Evolutionary conservation across 2,888 invertebrate species (phyloP).

Genomic region (Drosophila ustulata): DNA sequence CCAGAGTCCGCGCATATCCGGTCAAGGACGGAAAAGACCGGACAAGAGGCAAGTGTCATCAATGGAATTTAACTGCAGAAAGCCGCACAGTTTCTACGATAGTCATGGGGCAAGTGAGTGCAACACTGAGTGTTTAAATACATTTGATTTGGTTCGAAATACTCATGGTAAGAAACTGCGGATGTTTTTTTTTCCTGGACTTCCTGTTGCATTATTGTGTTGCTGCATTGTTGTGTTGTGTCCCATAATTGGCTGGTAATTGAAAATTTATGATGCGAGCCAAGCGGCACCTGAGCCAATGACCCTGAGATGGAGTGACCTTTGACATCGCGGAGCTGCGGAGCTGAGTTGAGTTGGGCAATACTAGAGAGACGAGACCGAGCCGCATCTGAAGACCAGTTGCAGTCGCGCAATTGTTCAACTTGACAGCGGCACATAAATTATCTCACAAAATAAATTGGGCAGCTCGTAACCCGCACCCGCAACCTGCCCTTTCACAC

Average conservation of each 20-base stretch:
- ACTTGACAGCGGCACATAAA: constrained; percentile 81
- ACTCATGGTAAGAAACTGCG: background rate
- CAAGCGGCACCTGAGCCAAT: constrained; percentile 42
- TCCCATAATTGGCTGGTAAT: constrained; percentile 72
- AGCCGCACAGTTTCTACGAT: background rate
- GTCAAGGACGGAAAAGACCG: background rate
- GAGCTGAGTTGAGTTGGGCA: constrained; percentile 32
- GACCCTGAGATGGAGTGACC: constrained; percentile 65
- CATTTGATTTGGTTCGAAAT: constrained; percentile 1
- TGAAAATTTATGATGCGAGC: constrained; percentile 69
- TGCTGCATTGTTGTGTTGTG: constrained; percentile 48
- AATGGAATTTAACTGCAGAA: constrained; percentile 7
- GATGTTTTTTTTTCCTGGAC: constrained; percentile 7
- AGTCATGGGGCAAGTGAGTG: background rate
- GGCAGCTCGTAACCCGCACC: constrained; percentile 14
- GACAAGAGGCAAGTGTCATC: constrained; percentile 5
- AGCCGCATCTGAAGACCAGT: constrained; percentile 77
- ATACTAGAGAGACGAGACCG: background rate
- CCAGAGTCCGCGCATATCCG: constrained; percentile 9
- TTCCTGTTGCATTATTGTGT: constrained; percentile 54
- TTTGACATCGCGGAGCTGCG: constrained; percentile 44
- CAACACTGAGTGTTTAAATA: background rate
- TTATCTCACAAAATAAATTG: constrained; percentile 78
- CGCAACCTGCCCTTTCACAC: background rate
- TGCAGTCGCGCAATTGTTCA: constrained; percentile 81